Base-by-base conservation (phyloP, 2,888 invertebrate species). In the Proisotoma minuta region DNA sequence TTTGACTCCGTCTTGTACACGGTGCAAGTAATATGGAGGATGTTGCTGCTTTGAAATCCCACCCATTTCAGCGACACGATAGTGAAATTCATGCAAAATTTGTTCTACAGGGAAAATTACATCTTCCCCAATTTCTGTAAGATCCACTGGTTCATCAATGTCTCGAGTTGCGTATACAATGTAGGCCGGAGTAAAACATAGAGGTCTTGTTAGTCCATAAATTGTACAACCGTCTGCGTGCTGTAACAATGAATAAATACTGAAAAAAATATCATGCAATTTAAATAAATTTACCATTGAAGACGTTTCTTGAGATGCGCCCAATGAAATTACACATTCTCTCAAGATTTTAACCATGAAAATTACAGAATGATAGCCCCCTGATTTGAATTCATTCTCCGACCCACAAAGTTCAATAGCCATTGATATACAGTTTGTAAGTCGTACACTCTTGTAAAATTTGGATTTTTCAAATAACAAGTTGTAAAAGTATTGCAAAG, bases 371-470 rank as follows among this genome's bases (percentile, higher is more conserved):
- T 54, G 20, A 22, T 3, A n/a, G n/a, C n/a, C n/a, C n/a, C n/a
- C n/a, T n/a, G n/a, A n/a, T n/a, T n/a, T n/a, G n/a, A n/a, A n/a
- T n/a, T n/a, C n/a, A n/a, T n/a, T 28, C 48, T 60, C 5, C 51
- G 48, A 2, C 12, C 15, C n/a, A 22, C 20, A 22, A 3, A 54
- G 18, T 58, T 62, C 47, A 22, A 57, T 62, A 1, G 71, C 71
- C 26, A 64, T 62, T 71, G 71, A 73, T 5, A 73, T 29, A 39
- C 73, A 73, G 50, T 73, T 73, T n/a, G 73, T 73, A 15, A 73
- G 58, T 18, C 69, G 53, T 15, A 73, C 62, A 10, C 67, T 66
- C 48, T 68, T 68, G 50, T 59, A 71, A 20, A 63, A 51, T 54
- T 58, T 51, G 15, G 69, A 62, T 59, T 69, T 70, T 8, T 73